Base-by-base conservation (phyloP, 2,113 vertebrate species). In the Nycticryphes semicollaris region DNA sequence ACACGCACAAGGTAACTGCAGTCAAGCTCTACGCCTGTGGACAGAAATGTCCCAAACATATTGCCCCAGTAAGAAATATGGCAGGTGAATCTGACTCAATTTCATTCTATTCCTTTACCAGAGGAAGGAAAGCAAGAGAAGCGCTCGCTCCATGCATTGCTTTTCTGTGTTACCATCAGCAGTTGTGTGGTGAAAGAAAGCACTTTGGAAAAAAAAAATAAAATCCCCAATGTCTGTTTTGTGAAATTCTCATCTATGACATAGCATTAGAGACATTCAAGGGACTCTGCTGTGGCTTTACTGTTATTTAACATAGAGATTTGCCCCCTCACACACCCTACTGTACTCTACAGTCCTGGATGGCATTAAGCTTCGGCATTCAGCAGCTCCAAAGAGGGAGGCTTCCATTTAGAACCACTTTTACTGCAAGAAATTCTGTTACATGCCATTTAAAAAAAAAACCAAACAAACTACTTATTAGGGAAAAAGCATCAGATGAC, bases 231-330 rank as follows among this genome's bases (percentile, higher is more conserved):
- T 59, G 39, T 9, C 89, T 95, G 23, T 85, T 94, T 62, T 77
- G 14, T 75, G 66, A 82, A n/a, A 67, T 82, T 85, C 43, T 80
- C 68, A 94, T 91, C 74, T 76, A 94, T 96, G 91, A 97, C 31
- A 25, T 0, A 23, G 47, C 33, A 87, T 92, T 92, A 96, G 72
- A 62, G 27, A 51, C 22, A 47, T 57, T 72, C 84, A 45, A 69
- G 54, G 68, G 78, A 57, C 41, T 75, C 39, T 27, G 59, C 37
- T 83, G 57, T 39, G 70, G 53, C 39, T 93, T 90, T 41, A 64
- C 28, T 45, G 28, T 72, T 69, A 88, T 66, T 90, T 90, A 90
- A 45, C 64, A 80, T 12, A 10, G 85, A 70, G 68, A 53, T 64
- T 43, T 68, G 45, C 37, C 33, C 30, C 54, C 20, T n/a, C 56